phyloP scores from a whole-genome alignment of 2,797 vertebrate species.

The Rhinatrema bivittatum region DNA sequence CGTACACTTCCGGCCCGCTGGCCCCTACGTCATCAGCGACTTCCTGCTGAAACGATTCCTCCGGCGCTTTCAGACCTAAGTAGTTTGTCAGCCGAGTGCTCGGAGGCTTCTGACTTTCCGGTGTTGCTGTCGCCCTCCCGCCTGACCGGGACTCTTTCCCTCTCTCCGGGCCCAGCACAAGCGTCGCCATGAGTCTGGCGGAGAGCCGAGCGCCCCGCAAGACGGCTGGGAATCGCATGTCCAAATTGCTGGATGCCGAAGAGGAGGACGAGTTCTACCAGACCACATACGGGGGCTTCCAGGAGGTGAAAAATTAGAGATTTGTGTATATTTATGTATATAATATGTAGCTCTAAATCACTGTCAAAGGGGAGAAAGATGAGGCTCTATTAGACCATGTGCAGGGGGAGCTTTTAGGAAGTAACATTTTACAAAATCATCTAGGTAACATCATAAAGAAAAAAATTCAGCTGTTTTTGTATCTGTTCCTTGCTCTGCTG shows the following conservation, averaged over 20 bases:
- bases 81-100: not conserved
- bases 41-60: too few relatives aligned
- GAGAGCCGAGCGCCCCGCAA: slow-evolving; percentile 70
- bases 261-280: slow-evolving; percentile 95
- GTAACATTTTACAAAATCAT: too few relatives aligned
- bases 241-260: slow-evolving; percentile 78
- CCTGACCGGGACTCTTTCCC: slow-evolving; percentile 39
- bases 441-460: too few relatives aligned
- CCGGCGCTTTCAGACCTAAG: accelerated
- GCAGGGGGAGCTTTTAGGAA: too few relatives aligned
- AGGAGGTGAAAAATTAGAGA: slow-evolving; percentile 83
- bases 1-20: not conserved
- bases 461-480: too few relatives aligned
- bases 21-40: not conserved
- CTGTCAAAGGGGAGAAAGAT: too few relatives aligned
- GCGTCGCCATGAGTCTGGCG: slow-evolving; percentile 72
- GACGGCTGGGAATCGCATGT: slow-evolving; percentile 86
- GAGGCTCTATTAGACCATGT: too few relatives aligned
- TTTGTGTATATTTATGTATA: too few relatives aligned
- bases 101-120: too few relatives aligned
- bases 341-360: too few relatives aligned
- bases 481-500: too few relatives aligned
- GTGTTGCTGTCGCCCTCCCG: not conserved
- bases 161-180: too few relatives aligned
- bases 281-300: slow-evolving; percentile 91